Evolutionary conservation across 2,113 vertebrate genomes (phyloP), one percentile per base, ranked within the genome.

Genomic region (Dromiciops gliroides): DNA sequence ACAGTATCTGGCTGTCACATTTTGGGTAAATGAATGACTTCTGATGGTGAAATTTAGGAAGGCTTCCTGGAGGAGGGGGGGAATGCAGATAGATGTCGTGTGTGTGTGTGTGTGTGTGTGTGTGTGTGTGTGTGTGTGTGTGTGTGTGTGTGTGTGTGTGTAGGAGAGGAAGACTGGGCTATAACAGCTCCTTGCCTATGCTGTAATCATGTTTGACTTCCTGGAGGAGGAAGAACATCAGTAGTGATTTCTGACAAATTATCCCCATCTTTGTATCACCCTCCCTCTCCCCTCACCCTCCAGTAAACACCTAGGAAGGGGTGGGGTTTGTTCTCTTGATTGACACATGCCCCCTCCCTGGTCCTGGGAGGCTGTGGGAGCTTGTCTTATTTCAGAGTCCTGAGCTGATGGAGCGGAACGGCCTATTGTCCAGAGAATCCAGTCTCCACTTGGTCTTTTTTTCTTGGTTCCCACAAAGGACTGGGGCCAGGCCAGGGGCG

Each of bases 371-470:
- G 92, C 96, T 96, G 95, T 96, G 97, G 96, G 97, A 97, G 94
- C 92, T 91, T 97, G 94, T 93, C 94, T 95, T 96, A 93, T 95
- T 97, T 97, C 2, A 92, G 97, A 95, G 96, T 95, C 53, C 93
- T 97, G 97, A 93, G 37, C 67, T 44, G 97, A 97, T 95, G 96
- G 96, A 98, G 97, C 97, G 97, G 97, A 98, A 97, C 94, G 96
- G 97, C 93, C 97, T 97, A 97, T 98, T 98, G 97, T 98, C 94
- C 94, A 92, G 67, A 37, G 96, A 97, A 96, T 97, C 96, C 97
- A 75, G 67, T 75, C 67, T 75, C 67, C 37, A 75, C 67, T 75
- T 75, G 67, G 67, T n/a, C 67, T 75, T 75, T 75, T 75, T 75
- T 75, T 75, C 67, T 75, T 75, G 37, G 67, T 37, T 75, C 67